Conservation (phyloP, 2,888 invertebrate genomes). For the Drosophila rellima region DNA sequence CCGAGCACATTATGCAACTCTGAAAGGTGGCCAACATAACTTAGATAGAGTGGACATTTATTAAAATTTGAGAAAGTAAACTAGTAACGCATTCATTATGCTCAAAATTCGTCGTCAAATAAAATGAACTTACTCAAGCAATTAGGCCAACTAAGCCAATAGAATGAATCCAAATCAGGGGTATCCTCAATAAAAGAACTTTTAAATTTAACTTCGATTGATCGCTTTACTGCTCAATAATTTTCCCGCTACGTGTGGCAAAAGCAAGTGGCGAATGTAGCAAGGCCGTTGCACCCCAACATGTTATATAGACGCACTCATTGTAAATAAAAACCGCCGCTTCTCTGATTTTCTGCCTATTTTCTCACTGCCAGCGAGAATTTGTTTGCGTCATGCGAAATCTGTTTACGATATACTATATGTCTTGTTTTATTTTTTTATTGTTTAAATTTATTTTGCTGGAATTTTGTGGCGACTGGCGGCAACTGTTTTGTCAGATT, state of each 20-base stretch:
- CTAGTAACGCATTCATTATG: no score
- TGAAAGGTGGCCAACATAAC: no score
- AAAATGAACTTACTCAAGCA: not conserved
- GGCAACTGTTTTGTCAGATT: constrained; percentile 34
- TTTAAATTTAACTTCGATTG: not conserved
- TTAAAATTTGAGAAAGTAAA: no score
- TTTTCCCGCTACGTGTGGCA: not conserved
- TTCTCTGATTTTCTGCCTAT: not conserved
- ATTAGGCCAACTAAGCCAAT: not conserved
- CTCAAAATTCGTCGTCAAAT: no score
- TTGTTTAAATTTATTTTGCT: not conserved
- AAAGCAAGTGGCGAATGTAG: constrained; percentile 5
- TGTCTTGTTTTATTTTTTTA: not conserved
- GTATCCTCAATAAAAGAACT: not conserved
- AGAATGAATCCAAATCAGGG: not conserved
- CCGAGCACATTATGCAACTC: constrained; percentile 17
- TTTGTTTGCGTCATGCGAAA: not conserved
- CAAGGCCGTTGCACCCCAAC: not conserved
- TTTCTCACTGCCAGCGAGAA: not conserved
- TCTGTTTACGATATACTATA: constrained; percentile 19
- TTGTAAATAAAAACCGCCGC: not conserved
- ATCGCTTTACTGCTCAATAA: not conserved
- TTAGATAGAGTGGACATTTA: no score
- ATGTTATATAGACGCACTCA: constrained; percentile 2
- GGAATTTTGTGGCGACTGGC: not conserved